Conservation (phyloP, 2,113 vertebrate species). For the Percopsis transmontana region DNA sequence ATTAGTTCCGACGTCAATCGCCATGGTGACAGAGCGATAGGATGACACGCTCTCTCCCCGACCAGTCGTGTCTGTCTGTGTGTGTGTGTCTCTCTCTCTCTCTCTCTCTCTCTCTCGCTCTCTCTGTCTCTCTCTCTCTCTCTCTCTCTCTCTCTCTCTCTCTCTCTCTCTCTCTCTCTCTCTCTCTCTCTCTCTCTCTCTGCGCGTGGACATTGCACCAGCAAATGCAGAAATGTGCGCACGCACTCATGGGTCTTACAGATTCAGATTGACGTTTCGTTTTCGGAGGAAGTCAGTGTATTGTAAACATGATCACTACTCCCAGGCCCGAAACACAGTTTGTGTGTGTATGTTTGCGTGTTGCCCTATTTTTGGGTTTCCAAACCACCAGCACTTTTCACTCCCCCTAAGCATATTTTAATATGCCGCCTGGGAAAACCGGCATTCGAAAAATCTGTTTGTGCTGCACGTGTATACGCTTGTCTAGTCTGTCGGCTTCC, state of each 20-base stretch:
- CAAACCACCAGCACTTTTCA: constrained; percentile 16
- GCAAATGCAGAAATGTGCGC: not conserved
- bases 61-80: constrained; percentile 33
- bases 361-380: constrained; percentile 2
- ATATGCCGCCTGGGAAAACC: constrained; percentile 30
- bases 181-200: constrained; percentile 5
- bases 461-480: not conserved
- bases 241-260: not conserved
- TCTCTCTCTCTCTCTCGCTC: constrained; percentile 4
- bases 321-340: not conserved
- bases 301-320: constrained; percentile 40
- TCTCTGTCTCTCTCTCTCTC: constrained; percentile 3
- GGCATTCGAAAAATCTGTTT: constrained; percentile 27
- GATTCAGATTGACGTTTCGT: constrained; percentile 45
- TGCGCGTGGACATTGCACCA: not conserved
- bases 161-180: not conserved
- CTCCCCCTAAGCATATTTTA: constrained; percentile 36
- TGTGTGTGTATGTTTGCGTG: not conserved
- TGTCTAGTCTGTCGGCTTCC: not conserved
- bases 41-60: constrained; percentile 24
- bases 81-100: constrained; percentile 1
- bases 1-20: constrained; percentile 67
- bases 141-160: not conserved
- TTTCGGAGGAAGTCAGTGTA: constrained; percentile 36
- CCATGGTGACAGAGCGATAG: constrained; percentile 31